Conservation (phyloP, 2,888 invertebrate genomes). For the Nymphalis c-album region DNA sequence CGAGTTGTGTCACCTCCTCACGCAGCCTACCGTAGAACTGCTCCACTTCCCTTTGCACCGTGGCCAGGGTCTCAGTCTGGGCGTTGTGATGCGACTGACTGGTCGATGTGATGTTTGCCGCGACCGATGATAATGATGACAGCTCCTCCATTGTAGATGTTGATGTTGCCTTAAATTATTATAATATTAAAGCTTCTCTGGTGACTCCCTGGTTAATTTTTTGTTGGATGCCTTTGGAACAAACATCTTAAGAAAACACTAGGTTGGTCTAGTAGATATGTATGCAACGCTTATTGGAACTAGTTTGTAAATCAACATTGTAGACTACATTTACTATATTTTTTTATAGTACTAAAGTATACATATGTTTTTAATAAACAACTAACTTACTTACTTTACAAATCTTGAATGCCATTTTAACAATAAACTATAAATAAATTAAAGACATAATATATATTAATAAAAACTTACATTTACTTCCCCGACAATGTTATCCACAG, state of each 20-base stretch:
- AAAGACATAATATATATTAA: no score
- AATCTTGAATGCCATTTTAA: background rate
- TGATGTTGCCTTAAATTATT: conserved; percentile 3
- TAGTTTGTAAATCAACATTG: no score
- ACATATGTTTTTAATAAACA: background rate
- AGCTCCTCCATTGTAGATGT: conserved; percentile 15
- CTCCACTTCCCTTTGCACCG: conserved; percentile 12
- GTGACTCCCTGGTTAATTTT: no score
- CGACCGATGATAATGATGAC: conserved; percentile 9
- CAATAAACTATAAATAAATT: no score
- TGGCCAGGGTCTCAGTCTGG: conserved; percentile 12
- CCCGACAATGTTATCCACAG: conserved; percentile 14
- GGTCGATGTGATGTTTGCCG: background rate
- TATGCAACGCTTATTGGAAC: no score
- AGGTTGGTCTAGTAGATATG: no score
- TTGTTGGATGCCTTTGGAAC: no score
- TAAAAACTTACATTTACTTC: conserved; percentile 21
- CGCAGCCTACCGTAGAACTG: conserved; percentile 23
- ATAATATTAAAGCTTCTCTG: background rate
- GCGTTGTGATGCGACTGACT: conserved; percentile 15
- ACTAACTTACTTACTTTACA: background rate
- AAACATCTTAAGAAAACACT: no score
- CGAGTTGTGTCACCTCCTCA: conserved; percentile 36
- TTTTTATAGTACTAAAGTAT: no score
- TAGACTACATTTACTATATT: background rate